These are phyloP conservation scores for Agrochola lota DNA, from an alignment of 2,888 invertebrate species.

Conservation along the genomic window DNA sequence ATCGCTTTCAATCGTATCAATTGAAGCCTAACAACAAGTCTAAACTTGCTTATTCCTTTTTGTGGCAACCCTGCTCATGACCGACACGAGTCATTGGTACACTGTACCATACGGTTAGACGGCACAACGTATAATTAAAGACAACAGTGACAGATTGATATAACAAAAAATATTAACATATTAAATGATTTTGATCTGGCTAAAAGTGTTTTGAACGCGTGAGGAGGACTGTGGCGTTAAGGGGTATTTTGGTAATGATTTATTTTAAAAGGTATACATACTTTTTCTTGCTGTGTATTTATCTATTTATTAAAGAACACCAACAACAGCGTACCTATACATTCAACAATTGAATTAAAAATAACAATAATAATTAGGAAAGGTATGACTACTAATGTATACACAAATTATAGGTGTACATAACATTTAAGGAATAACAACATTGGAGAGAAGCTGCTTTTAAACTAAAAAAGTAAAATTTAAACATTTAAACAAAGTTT, in stretches of 20 bases:
- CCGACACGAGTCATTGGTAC: constrained; percentile 80
- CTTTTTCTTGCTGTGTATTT: too few relatives aligned
- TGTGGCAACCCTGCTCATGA: constrained; percentile 68
- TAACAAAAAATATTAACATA: constrained; percentile 73
- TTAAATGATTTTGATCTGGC: constrained; percentile 64
- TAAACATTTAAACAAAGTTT: too few relatives aligned
- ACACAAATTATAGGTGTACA: too few relatives aligned
- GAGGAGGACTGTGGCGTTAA: constrained; percentile 36
- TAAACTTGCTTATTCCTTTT: constrained; percentile 1
- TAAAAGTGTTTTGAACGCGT: constrained; percentile 45
- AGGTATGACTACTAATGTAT: too few relatives aligned
- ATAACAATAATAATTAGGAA: too few relatives aligned
- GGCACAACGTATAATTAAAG: constrained; percentile 81
- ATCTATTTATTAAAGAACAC: too few relatives aligned
- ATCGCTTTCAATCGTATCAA: not conserved
- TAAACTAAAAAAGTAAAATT: too few relatives aligned
- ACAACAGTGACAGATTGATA: constrained; percentile 83
- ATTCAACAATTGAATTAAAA: too few relatives aligned
- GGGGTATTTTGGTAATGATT: not conserved
- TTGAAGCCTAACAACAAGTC: constrained; percentile 5
- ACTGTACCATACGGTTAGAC: constrained; percentile 74
- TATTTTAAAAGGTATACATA: not conserved
- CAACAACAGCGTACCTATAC: too few relatives aligned
- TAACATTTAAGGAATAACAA: too few relatives aligned
- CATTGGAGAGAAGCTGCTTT: too few relatives aligned